Base-by-base conservation (phyloP, 2,888 invertebrate species). In the Esperia sulphurella region DNA sequence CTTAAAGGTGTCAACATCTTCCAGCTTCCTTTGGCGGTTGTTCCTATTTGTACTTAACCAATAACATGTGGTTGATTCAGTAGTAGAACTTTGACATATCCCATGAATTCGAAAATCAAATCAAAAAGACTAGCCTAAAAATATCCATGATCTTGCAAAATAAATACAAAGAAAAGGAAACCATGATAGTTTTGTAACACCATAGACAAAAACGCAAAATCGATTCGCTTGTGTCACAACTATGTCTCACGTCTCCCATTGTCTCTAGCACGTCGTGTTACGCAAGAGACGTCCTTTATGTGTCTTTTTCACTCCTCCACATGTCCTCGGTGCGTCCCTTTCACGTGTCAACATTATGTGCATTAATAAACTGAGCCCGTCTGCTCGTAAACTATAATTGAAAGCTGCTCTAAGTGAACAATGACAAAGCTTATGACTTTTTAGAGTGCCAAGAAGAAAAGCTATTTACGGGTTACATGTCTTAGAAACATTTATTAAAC, bases 341-440 rank as follows among this genome's bases (percentile, higher is more conserved):
- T 46, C 56, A 48, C 47, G 48, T 45, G 42, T 42, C 55, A 63
- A 64, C 61, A 68, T 68, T 68, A 71, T 57, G 61, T 54, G 54
- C 61, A 63, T 60, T 59, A 57, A 56, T 61, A 59, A 60, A 64
- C 55, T 43, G 45, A 50, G 45, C 52, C 47, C 55, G 53, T 58
- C 50, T 45, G 51, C 50, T 60, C 57, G 49, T 65, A 65, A 65
- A 67, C 54, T 61, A 58, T 61, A 67, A 62, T 63, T 59, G 60
- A 62, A 54, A n/a, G n/a, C n/a, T 10, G n/a, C 35, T 57, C 9
- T 43, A 13, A 10, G 21, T 33, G 14, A 35, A 21, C 43, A 35
- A 43, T 43, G 35, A 35, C 21, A 5, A 21, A 21, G 21, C 5
- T 21, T 3, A 21, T 5, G 21, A 21, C 21, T 21, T 21, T 21